Evolutionary conservation across 2,888 invertebrate genomes (phyloP).

Genomic region (Pheosia gnoma): DNA sequence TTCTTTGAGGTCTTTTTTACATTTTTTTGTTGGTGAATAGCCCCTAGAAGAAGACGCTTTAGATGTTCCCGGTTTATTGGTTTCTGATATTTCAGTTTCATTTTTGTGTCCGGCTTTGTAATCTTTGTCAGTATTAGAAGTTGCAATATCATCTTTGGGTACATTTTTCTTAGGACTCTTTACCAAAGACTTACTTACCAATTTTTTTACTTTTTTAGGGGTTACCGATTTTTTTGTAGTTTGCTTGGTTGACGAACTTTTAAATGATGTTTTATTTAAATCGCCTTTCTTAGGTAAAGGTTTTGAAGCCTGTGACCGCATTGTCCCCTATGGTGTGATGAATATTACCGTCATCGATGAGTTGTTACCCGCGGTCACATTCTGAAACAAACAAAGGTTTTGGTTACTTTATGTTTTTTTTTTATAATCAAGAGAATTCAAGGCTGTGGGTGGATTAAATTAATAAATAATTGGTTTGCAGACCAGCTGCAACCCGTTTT

Average conservation of each 20-base stretch:
- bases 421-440: slow-evolving; percentile 9
- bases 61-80: slow-evolving; percentile 53
- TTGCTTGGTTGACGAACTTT: slow-evolving; percentile 57
- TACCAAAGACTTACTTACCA: slow-evolving; percentile 58
- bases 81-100: slow-evolving; percentile 48
- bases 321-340: slow-evolving; percentile 69
- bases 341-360: slow-evolving; percentile 69
- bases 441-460: slow-evolving; percentile 11
- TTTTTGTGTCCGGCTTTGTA: slow-evolving; percentile 50
- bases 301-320: slow-evolving; percentile 80
- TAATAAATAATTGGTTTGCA: slow-evolving; percentile 21
- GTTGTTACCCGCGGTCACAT: slow-evolving; percentile 63
- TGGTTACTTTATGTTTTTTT: neutral
- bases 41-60: slow-evolving; percentile 53
- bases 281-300: slow-evolving; percentile 75
- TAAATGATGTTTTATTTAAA: slow-evolving; percentile 67
- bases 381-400: slow-evolving; percentile 70
- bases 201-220: slow-evolving; percentile 65
- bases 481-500: slow-evolving; percentile 46
- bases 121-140: slow-evolving; percentile 53
- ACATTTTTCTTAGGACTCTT: slow-evolving; percentile 63
- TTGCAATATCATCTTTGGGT: slow-evolving; percentile 55
- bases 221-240: slow-evolving; percentile 61
- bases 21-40: slow-evolving; percentile 64
- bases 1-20: slow-evolving; percentile 67